A percentile compares a stretch with the other conserved stretches of the same genome.
phyloP scores from a whole-genome alignment of 2,888 invertebrate genomes.

The Octodonta nipae region DNA sequence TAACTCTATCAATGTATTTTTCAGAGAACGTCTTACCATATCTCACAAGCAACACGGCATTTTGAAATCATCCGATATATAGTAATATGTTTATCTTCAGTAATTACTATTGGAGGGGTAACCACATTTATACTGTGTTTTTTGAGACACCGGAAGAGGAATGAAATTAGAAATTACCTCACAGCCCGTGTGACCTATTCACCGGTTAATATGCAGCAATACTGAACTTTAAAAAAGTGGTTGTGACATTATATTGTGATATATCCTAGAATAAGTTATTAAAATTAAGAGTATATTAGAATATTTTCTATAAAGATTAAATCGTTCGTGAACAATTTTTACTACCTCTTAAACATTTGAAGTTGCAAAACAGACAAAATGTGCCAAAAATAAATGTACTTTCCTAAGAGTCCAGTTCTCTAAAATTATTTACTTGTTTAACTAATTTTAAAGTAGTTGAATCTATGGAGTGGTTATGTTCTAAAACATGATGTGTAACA shows the following conservation, averaged over 20 bases:
- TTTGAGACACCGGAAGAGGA: slow-evolving; percentile 21
- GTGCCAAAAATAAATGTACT: too few species aligned
- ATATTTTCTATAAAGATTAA: too few species aligned
- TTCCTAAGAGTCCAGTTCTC: too few species aligned
- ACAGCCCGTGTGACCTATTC: slow-evolving; percentile 27
- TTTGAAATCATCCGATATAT: slow-evolving; percentile 23
- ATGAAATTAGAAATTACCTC: slow-evolving; percentile 22
- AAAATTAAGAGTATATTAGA: background rate
- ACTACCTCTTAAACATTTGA: too few species aligned
- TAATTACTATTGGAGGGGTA: slow-evolving; percentile 19
- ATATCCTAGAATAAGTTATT: background rate
- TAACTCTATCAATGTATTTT: too few species aligned
- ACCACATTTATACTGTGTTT: slow-evolving; percentile 22
- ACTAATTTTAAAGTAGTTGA: too few species aligned
- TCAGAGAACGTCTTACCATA: slow-evolving; percentile 6
- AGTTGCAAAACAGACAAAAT: too few species aligned
- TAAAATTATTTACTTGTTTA: too few species aligned
- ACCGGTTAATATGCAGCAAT: slow-evolving; percentile 13
- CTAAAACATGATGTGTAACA: too few species aligned
- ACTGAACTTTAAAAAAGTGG: background rate
- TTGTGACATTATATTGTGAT: background rate
- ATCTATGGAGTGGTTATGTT: too few species aligned
- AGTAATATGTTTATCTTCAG: slow-evolving; percentile 21
- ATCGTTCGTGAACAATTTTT: too few species aligned
- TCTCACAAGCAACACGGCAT: slow-evolving; percentile 11